Conservation (phyloP, 1,140 invertebrate genomes). For the Drosophila persimilis region DNA sequence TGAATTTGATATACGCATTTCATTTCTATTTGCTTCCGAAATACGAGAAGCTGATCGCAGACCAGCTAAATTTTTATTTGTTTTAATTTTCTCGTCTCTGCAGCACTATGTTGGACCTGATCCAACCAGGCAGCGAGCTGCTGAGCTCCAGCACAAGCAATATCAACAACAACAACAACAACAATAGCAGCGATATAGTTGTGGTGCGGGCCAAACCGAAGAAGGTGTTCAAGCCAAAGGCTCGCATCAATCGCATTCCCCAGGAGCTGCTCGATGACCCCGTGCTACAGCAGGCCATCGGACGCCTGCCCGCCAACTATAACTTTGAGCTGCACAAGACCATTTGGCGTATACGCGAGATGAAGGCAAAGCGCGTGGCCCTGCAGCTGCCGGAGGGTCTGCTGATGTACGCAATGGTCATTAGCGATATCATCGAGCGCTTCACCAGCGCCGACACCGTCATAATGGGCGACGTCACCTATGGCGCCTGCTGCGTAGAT, state of each 20-base stretch:
- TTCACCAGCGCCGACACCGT: slow-evolving; percentile 97
- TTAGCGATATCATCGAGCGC: slow-evolving; percentile 96
- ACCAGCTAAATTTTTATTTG: background rate
- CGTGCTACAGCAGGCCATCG: slow-evolving; percentile 88
- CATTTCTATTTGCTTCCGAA: too few relatives aligned
- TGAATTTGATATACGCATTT: background rate
- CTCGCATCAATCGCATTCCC: slow-evolving; percentile 91
- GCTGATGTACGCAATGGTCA: slow-evolving; percentile 95
- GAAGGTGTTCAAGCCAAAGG: slow-evolving; percentile 89
- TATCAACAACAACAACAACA: slow-evolving; percentile 40
- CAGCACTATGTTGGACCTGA: slow-evolving; percentile 72
- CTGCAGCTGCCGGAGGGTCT: slow-evolving; percentile 98
- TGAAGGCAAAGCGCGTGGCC: slow-evolving; percentile 93
- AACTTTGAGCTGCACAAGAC: slow-evolving; percentile 99
- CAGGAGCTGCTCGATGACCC: slow-evolving; percentile 92
- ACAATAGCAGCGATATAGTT: slow-evolving; percentile 83
- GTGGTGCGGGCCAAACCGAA: slow-evolving; percentile 90
- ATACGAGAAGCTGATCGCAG: too few relatives aligned
- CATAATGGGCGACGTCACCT: slow-evolving; percentile 97
- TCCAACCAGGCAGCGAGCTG: slow-evolving; percentile 49
- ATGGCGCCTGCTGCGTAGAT: slow-evolving; percentile 99
- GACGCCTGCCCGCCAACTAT: slow-evolving; percentile 95
- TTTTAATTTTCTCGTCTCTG: slow-evolving; percentile 2
- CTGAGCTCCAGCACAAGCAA: slow-evolving; percentile 22
- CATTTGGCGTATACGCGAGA: slow-evolving; percentile 95